Percentiles rank a stretch among this genome's conserved stretches.
Evolutionary conservation across 2,113 vertebrate genomes (phyloP).

Genomic region (Psittacula cyanocephala): DNA sequence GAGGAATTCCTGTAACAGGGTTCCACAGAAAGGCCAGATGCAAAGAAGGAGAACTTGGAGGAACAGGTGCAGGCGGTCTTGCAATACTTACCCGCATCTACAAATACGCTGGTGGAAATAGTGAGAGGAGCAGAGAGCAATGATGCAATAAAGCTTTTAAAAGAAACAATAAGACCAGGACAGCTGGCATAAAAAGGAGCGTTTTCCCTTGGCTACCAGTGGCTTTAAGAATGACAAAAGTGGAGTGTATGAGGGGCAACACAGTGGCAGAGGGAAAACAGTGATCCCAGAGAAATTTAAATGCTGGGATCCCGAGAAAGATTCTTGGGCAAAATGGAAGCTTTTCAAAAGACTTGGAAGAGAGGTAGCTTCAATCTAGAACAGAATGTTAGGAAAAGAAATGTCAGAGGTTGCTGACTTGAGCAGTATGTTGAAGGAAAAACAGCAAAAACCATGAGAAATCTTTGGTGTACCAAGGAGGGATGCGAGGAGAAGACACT

Average conservation of each 20-base stretch:
- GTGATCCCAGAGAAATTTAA: background rate
- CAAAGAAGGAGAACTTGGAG: slow-evolving; percentile 26
- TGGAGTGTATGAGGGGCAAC: background rate
- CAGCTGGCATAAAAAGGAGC: slow-evolving; percentile 52
- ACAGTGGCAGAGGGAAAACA: background rate
- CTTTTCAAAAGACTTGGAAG: background rate
- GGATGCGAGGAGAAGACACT: background rate
- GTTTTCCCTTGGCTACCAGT: slow-evolving; percentile 45
- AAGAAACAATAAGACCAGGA: slow-evolving; percentile 63
- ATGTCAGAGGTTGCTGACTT: background rate
- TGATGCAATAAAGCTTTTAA: slow-evolving; percentile 64
- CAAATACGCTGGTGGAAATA: slow-evolving; percentile 64
- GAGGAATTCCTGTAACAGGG: slow-evolving; percentile 46
- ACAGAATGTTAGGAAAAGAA: background rate
- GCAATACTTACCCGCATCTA: background rate
- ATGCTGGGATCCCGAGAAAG: background rate
- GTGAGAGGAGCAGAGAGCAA: slow-evolving; percentile 50
- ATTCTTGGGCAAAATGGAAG: background rate
- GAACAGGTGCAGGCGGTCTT: slow-evolving; percentile 55
- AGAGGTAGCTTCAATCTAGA: background rate
- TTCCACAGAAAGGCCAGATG: slow-evolving; percentile 46
- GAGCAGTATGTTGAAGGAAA: background rate
- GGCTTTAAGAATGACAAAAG: slow-evolving; percentile 32
- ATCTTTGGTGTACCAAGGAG: background rate
- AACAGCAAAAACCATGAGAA: background rate